Conservation (phyloP, 2,797 vertebrate species). For the Enteromius unitaeniatus region DNA sequence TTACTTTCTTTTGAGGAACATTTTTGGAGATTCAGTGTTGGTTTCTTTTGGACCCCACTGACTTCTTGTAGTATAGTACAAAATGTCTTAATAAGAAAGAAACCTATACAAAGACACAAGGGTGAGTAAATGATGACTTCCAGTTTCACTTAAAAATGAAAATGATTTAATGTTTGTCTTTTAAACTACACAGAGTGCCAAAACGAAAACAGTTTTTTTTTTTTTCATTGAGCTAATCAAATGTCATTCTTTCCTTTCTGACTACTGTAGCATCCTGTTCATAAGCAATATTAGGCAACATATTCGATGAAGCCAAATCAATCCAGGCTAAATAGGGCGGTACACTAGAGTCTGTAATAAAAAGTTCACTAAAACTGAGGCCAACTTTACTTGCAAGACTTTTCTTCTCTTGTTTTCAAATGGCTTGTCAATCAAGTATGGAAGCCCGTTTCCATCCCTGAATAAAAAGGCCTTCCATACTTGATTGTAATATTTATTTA, state of each 20-base stretch:
- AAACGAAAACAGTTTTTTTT: neutral
- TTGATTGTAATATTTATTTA: too few species aligned
- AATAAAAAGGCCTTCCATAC: too few species aligned
- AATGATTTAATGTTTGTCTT: neutral
- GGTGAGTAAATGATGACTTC: neutral
- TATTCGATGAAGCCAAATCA: neutral
- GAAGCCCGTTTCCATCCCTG: neutral
- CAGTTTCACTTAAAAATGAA: neutral
- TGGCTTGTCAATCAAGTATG: neutral
- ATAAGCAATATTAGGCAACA: slow-evolving; percentile 22
- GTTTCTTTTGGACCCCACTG: neutral
- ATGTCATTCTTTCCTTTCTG: neutral
- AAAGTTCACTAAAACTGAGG: neutral
- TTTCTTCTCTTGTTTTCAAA: neutral
- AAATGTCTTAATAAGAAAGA: neutral
- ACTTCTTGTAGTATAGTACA: neutral
- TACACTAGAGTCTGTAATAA: neutral
- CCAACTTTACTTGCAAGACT: neutral
- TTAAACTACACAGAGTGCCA: neutral
- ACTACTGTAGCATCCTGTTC: slow-evolving; percentile 23
- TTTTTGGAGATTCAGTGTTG: neutral
- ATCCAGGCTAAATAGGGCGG: neutral
- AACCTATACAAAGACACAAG: neutral
- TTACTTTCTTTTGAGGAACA: neutral
- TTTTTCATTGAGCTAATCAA: neutral